Conservation (phyloP, 1,140 invertebrate genomes). For the Trichogramma pretiosum region DNA sequence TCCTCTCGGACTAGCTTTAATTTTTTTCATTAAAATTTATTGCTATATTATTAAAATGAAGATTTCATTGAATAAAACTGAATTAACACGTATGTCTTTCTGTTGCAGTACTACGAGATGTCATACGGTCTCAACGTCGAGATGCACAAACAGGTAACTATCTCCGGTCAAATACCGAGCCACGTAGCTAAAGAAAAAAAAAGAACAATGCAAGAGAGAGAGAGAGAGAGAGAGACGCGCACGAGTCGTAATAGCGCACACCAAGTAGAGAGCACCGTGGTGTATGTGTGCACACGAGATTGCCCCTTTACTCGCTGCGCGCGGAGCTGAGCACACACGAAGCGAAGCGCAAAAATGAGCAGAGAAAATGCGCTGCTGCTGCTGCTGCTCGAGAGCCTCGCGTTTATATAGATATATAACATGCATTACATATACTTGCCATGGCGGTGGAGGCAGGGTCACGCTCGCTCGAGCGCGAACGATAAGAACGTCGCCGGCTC, state of each 20-base stretch:
- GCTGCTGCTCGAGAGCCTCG: neutral
- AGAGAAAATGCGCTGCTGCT: neutral
- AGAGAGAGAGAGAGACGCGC: no score
- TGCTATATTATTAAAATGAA: no score
- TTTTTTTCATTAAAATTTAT: no score
- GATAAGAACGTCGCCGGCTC: conserved; percentile 1
- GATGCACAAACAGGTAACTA: conserved; percentile 97
- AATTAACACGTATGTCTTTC: conserved; percentile 30
- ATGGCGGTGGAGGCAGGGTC: neutral
- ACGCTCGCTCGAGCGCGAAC: neutral
- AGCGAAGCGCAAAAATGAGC: neutral
- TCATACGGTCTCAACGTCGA: conserved; percentile 97
- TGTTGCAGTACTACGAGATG: conserved; percentile 98
- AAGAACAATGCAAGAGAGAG: no score
- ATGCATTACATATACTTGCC: no score
- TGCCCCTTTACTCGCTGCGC: neutral
- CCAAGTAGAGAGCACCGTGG: no score
- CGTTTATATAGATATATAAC: no score
- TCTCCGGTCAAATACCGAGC: no score
- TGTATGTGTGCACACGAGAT: neutral
- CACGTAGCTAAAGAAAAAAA: no score
- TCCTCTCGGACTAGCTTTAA: neutral
- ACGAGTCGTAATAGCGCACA: no score
- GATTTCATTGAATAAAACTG: no score
- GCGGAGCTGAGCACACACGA: neutral